Evolutionary conservation across 2,797 vertebrate species (phyloP), one percentile per base, ranked within the genome.

Genomic region (Danio kyathit): DNA sequence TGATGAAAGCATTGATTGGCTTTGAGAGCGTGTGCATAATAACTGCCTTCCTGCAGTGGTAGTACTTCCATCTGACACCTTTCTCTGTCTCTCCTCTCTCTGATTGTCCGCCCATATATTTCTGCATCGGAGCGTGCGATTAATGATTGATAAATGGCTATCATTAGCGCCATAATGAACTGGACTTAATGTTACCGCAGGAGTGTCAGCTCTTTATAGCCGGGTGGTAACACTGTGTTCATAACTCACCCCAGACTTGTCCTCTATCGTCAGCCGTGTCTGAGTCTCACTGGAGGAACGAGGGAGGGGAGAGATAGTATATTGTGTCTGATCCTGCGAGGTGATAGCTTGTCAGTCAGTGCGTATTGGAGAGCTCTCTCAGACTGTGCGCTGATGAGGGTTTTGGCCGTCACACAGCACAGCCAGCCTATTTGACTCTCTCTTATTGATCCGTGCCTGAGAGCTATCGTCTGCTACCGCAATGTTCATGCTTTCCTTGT

Each of bases 81-180:
- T 49, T 43, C 11, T 48, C 38, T 7, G 21, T 52, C 52, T 49
- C 49, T 21, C 41, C 17, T 52, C 56, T 52, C 56, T 54, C 69
- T 54, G 77, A 79, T 54, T 63, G 12, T 71, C 48, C 52, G 38
- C 17, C 49, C 40, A 44, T 65, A 44, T 43, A 29, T 29, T 70
- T 19, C 72, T 63, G 29, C 19, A 40, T 64, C 44, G 1, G 57
- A 19, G 76, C 29, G 13, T 69, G 59, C 76, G 70, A 79, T 82
- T 84, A 56, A 78, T 76, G 80, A 78, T 79, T 83, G 48, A 74
- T 81, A 52, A 61, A 82, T 79, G 51, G 43, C 5, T 19, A 59
- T 60, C 29, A 59, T 38, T 85, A 44, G 65, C 12, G 17, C 83
- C 52, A 61, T 82, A 79, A 83, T 79, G 11, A 63, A 41, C 82